Evolutionary conservation across 37 sponge, comb jelly and placozoan species (phyloP).

Genomic region (Theonella swinhoei): DNA sequence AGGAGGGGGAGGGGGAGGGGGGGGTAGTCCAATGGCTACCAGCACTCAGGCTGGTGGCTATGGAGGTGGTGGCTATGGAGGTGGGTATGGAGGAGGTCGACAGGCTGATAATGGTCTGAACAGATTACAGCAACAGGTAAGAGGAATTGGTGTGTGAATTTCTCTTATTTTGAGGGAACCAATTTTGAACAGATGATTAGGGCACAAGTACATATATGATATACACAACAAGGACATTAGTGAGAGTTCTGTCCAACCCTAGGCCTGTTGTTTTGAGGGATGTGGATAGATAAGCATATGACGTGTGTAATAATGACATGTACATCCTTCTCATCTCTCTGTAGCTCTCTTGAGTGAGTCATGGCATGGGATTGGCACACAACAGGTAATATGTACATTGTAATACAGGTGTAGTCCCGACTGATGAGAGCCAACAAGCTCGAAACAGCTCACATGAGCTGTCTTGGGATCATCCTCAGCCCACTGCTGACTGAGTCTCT

Average conservation of each 20-base stretch:
- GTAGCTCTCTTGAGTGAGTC: too few species aligned
- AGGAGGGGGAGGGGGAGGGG: not conserved
- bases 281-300: conserved; percentile 31
- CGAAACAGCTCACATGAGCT: too few species aligned
- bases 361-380: too few species aligned
- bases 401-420: too few species aligned
- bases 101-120: conserved; percentile 32
- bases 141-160: not conserved
- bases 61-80: conserved; percentile 10
- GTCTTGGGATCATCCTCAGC: too few species aligned
- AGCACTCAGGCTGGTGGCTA: conserved; percentile 63
- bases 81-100: not conserved
- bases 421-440: too few species aligned
- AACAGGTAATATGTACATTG: too few species aligned
- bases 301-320: conserved; percentile 21
- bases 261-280: too few species aligned
- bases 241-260: too few species aligned
- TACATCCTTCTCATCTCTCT: not conserved
- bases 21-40: conserved; percentile 67
- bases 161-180: too few species aligned
- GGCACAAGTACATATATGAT: not conserved
- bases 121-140: conserved; percentile 45
- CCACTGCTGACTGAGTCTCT: too few species aligned
- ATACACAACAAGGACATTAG: too few species aligned
- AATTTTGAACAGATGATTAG: not conserved